These are phyloP conservation scores for Pterophyllum scalare DNA, from an alignment of 2,113 vertebrate genomes.

Conservation along the genomic window DNA sequence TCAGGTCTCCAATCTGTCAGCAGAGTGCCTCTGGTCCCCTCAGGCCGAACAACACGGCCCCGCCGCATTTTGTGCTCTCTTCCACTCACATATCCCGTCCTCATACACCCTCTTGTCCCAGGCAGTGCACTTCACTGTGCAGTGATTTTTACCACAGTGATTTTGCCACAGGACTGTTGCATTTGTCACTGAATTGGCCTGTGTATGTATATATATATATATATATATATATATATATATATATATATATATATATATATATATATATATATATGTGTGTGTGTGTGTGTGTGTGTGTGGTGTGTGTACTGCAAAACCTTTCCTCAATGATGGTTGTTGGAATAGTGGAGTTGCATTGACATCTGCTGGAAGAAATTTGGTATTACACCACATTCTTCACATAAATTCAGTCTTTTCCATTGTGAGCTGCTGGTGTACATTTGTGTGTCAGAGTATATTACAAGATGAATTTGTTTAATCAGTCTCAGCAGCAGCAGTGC, in stretches of 20 bases:
- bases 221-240: no score
- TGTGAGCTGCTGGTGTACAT: neutral
- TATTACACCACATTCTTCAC: conserved; percentile 5
- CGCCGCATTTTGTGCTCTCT: conserved; percentile 43
- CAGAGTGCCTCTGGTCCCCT: conserved; percentile 46
- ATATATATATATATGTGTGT: accelerated
- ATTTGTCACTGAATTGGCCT: conserved; percentile 10
- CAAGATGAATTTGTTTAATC: neutral
- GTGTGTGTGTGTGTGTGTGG: neutral
- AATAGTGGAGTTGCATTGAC: conserved; percentile 57
- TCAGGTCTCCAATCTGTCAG: conserved; percentile 68
- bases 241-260: neutral
- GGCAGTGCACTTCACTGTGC: conserved; percentile 51
- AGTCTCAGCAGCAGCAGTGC: neutral
- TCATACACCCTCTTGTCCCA: conserved; percentile 65
- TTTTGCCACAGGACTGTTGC: conserved; percentile 24
- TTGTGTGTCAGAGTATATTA: neutral
- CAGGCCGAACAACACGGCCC: conserved; percentile 34
- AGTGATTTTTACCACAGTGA: conserved; percentile 10
- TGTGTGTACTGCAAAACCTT: neutral
- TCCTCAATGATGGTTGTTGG: neutral
- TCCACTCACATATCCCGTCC: conserved; percentile 65
- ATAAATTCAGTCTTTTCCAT: neutral
- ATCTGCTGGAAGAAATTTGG: conserved; percentile 61
- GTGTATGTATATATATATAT: no score